phyloP scores from a whole-genome alignment of 1,140 invertebrate genomes.

The Drosophila micromelanica region DNA sequence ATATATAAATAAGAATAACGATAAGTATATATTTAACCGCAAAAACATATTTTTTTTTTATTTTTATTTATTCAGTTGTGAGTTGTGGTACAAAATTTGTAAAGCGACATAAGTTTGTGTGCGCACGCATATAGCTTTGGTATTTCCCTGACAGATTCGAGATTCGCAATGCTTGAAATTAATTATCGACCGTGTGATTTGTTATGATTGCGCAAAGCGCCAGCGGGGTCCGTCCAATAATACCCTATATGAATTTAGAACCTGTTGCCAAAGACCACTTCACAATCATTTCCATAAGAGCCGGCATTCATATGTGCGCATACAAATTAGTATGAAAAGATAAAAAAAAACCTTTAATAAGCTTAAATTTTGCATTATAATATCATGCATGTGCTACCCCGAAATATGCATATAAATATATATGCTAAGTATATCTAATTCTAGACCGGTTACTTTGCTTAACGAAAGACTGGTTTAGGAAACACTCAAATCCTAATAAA shows the following conservation, averaged over 20 bases:
- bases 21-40: constrained; percentile 3
- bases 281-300: constrained; percentile 7
- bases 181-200: constrained; percentile 68
- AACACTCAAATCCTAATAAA: constrained; percentile 27
- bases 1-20: neutral
- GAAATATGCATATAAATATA: constrained; percentile 15
- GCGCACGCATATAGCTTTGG: constrained; percentile 47
- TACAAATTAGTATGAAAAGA: constrained; percentile 59
- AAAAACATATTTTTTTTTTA: constrained; percentile 29
- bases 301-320: constrained; percentile 56
- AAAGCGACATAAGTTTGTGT: constrained; percentile 61
- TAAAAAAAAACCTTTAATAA: constrained; percentile 29
- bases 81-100: constrained; percentile 43
- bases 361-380: constrained; percentile 39
- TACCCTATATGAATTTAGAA: constrained; percentile 34
- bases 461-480: constrained; percentile 60
- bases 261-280: constrained; percentile 33
- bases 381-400: constrained; percentile 2
- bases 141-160: constrained; percentile 57
- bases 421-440: constrained; percentile 68
- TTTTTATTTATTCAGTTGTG: constrained; percentile 50
- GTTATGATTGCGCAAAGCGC: constrained; percentile 65
- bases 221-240: constrained; percentile 42
- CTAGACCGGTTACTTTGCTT: constrained; percentile 62
- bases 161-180: constrained; percentile 76